Evolutionary conservation across 1,140 invertebrate genomes (phyloP), one percentile per base, ranked within the genome.

Genomic region (Drosophila erecta): DNA sequence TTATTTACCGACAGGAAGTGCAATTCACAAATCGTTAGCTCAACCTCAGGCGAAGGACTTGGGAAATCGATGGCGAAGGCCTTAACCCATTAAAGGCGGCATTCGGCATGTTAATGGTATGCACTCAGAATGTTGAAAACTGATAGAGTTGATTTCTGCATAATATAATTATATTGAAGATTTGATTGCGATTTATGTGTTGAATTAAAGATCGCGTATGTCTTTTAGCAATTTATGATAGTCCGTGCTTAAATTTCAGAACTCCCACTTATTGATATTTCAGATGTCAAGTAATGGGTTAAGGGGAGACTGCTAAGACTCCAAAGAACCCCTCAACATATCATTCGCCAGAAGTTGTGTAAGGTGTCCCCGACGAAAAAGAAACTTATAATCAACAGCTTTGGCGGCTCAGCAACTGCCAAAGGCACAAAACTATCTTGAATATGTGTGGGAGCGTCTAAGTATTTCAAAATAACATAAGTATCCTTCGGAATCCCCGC

Each of bases 1-100:
- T 89, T 87, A 89, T 87, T 87, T 87, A 89, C 84, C 73, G 84
- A 87, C 84, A 87, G 84, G 76, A 90, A 90, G 84, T 87, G 79
- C 76, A 86, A 90, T 90, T 90, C 86, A 80, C 86, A 90, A 90
- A 86, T 90, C 87, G 81, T 90, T 90, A 79, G 78, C 85, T 76
- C 79, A 74, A 77, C 64, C 56, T 43, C 62, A 76, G 59, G 46
- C 58, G 47, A 64, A 27, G n/a, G 30, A 64, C 27, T 61, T 47
- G 72, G 40, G 35, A 49, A 87, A 87, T 72, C 77, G 81, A 81
- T 70, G 40, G 15, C 35, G 27, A 41, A 30, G 12, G 11, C 3
- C 54, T 62, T 62, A 62, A 59, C 59, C 59, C 59, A 59, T 59
- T 61, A 38, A 38, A 38, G 11, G 11, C 0, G 37, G 11, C 37